Base-by-base conservation (phyloP, 1,140 invertebrate genomes). In the Drosophila pallidifrons region DNA sequence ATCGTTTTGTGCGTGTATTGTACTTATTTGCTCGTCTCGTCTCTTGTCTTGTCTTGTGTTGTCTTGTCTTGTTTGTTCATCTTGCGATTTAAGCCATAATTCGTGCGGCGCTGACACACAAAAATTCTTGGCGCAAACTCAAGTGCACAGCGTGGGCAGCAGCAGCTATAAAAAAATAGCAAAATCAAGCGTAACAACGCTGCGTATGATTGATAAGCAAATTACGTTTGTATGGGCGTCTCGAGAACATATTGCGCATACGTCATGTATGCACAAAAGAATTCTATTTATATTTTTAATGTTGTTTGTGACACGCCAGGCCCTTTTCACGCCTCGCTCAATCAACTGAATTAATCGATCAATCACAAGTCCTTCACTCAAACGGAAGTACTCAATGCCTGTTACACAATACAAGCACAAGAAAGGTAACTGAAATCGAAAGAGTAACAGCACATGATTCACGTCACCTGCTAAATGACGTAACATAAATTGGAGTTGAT, bases 151-250 rank as follows among this genome's bases (percentile, higher is more conserved):
- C 57, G 83, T 82, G 79, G 75, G 82, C 46, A 49, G 32, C 13
- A 35, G 58, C 38, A 16, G 58, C 35, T 16, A 43, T 25, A 20
- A 8, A 20, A 16, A 25, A 41, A 57, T 10, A 57, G 13, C 13
- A 28, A 60, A 54, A 35, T 20, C 25, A 43, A 65, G 52, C 61
- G 32, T 69, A 60, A 28, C 68, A 83, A 77, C 74, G 57, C 28
- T 81, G 69, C 85, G 85, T 85, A 85, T 88, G 85, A 88, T 88
- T 89, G 85, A 88, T 88, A 88, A 88, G 83, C 85, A 47, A 86
- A 67, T 75, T 83, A 76, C 25, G 7, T 11, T 30, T 28, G 60
- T 46, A 54, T 59, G 59, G 72, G 66, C 59, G 67, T 75, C 28
- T 58, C 13, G 52, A 69, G 58, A 60, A 52, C 51, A 64, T 3